Percentiles rank a stretch among this genome's conserved stretches.
phyloP scores from a whole-genome alignment of 2,888 invertebrate species.

The Acleris laterana region DNA sequence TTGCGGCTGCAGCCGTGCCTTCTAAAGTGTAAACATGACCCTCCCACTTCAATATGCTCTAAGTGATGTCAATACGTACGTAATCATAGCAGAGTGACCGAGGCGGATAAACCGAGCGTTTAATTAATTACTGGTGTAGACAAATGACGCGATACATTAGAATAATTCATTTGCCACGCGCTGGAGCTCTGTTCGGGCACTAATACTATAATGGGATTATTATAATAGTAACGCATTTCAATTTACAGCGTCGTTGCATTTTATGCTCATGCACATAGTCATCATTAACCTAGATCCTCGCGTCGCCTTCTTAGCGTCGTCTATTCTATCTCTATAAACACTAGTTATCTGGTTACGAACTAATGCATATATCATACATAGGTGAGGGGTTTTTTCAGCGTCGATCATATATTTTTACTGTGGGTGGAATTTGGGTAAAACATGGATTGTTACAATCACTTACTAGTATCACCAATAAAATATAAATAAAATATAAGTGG shows the following conservation, averaged over 20 bases:
- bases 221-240: conserved; percentile 72
- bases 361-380: neutral
- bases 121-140: conserved; percentile 33
- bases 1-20: conserved; percentile 27
- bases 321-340: conserved; percentile 7
- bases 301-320: conserved; percentile 8
- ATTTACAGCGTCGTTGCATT: conserved; percentile 75
- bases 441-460: too few relatives aligned
- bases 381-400: too few relatives aligned
- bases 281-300: conserved; percentile 68
- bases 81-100: conserved; percentile 32
- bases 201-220: conserved; percentile 61
- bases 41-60: conserved; percentile 32
- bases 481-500: too few relatives aligned
- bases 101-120: conserved; percentile 24
- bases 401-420: too few relatives aligned
- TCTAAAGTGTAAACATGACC: conserved; percentile 32
- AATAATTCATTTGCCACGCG: conserved; percentile 57
- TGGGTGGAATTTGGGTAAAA: too few relatives aligned
- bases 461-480: too few relatives aligned
- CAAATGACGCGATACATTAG: conserved; percentile 57
- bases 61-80: conserved; percentile 31
- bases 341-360: conserved; percentile 17
- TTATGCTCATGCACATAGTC: conserved; percentile 54
- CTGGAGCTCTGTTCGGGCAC: conserved; percentile 44